phyloP scores from a whole-genome alignment of 92 coral and sea anemone species.

The Phymanthus crucifer region DNA sequence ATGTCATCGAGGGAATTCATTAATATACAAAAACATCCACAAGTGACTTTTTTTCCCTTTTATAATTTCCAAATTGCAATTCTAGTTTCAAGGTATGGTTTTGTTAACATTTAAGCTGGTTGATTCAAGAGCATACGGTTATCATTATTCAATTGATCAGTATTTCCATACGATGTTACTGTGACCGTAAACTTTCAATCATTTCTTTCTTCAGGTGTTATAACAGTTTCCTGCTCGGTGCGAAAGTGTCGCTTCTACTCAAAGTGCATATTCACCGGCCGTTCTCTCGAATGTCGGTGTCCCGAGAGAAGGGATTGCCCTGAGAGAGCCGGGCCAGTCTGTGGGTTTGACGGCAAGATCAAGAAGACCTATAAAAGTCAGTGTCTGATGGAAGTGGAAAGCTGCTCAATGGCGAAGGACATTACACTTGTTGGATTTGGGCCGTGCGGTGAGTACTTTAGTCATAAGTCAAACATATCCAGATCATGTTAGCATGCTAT shows the following conservation, averaged over 20 bases:
- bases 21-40: too few relatives aligned
- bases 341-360: constrained; percentile 74
- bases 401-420: constrained; percentile 63
- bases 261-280: constrained; percentile 66
- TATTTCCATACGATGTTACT: too few relatives aligned
- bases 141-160: too few relatives aligned
- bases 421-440: constrained; percentile 66
- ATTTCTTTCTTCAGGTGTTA: constrained; percentile 47
- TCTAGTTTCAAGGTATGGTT: too few relatives aligned
- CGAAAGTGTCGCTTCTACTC: constrained; percentile 63
- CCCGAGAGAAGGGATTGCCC: constrained; percentile 79
- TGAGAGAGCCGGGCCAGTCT: constrained; percentile 47
- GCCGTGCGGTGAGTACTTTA: constrained; percentile 69
- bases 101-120: too few relatives aligned
- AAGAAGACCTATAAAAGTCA: constrained; percentile 66
- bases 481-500: too few relatives aligned
- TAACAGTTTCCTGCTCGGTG: constrained; percentile 66
- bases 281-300: constrained; percentile 87
- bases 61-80: too few relatives aligned
- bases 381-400: constrained; percentile 81
- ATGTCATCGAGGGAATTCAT: too few relatives aligned
- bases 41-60: too few relatives aligned
- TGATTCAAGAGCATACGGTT: too few relatives aligned
- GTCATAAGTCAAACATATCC: not conserved
- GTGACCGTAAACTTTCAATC: too few relatives aligned